Base-by-base conservation (phyloP, 2,797 vertebrate genomes). In the Alfaro cultratus region DNA sequence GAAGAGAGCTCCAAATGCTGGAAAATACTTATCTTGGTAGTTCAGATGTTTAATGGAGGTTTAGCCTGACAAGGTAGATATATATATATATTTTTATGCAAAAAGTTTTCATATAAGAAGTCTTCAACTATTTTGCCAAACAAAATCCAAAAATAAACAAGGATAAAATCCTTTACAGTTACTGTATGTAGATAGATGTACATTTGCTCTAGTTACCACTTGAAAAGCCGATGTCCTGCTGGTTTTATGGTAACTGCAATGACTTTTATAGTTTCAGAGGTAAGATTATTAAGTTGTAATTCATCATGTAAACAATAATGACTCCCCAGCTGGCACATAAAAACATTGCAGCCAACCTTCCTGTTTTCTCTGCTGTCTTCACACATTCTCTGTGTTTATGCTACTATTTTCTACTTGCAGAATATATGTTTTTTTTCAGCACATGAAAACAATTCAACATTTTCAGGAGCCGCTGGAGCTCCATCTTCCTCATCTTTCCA, bases 371-470 rank as follows among this genome's bases (percentile, higher is more conserved):
- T 71, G 39, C 26, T 68, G 36, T 23, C 36, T 68, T 41, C 31
- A 16, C 64, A 41, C 36, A 39, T 68, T 2, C 23, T 16, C 36
- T 68, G 64, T n/a, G 10, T 45, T 15, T 41, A 71, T 45, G 68
- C 68, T 45, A 15, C 23, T 70, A 71, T 45, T 71, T 45, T 71
- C 36, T 70, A 13, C 39, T 70, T 43, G 23, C 41, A 29, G 26
- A 45, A 43, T n/a, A 43, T 45, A n/a, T 70, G n/a, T 34, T 34
- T 70, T 23, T 71, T 71, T 43, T 45, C 26, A 45, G 68, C 39
- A 43, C 26, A 71, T 71, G 68, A 29, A 71, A 71, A 71, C 41
- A 45, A 45, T 71, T 45, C 23, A 71, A 71, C 26, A n/a, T 45
- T 26, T 71, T 45, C 41, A 43, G 41, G 41, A 71, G 68, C 39